Conservation (phyloP, 2,888 invertebrate genomes). For the Zaprionus bogoriensis region DNA sequence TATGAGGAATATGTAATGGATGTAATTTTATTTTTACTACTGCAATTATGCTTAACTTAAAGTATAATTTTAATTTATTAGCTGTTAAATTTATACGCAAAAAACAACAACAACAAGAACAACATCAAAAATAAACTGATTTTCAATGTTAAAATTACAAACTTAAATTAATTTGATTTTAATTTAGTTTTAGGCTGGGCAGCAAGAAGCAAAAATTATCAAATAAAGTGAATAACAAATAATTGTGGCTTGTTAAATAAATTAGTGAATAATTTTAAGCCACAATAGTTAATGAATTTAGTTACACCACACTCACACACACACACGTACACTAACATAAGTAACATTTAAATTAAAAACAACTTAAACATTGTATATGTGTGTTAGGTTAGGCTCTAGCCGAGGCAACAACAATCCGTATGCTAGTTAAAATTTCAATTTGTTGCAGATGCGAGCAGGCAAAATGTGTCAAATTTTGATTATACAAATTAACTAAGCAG, state of each 20-base stretch:
- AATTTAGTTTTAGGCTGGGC: constrained; percentile 67
- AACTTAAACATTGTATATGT: constrained; percentile 28
- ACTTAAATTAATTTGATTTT: constrained; percentile 58
- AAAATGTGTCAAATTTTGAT: constrained; percentile 69
- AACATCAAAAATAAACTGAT: constrained; percentile 66
- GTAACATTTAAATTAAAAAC: constrained; percentile 21
- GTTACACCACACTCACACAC: constrained; percentile 22
- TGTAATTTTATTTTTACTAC: constrained; percentile 58
- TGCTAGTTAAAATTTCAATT: constrained; percentile 33
- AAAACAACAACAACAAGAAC: constrained; percentile 40
- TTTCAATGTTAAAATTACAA: constrained; percentile 74
- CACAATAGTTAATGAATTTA: constrained; percentile 35
- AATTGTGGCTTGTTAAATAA: constrained; percentile 43
- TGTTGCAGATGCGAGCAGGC: constrained; percentile 29
- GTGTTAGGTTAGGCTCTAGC: constrained; percentile 41
- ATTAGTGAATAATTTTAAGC: constrained; percentile 40
- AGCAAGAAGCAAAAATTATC: constrained; percentile 50
- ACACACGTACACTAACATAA: constrained; percentile 12
- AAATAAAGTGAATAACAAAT: constrained; percentile 18
- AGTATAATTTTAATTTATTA: constrained; percentile 73
- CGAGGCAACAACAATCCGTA: constrained; percentile 27
- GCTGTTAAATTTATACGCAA: constrained; percentile 76
- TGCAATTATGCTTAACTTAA: constrained; percentile 68
- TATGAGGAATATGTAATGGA: constrained; percentile 38
- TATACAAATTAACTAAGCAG: constrained; percentile 57